Conservation (phyloP, 2,113 vertebrate genomes). For the Ictidomys tridecemlineatus region DNA sequence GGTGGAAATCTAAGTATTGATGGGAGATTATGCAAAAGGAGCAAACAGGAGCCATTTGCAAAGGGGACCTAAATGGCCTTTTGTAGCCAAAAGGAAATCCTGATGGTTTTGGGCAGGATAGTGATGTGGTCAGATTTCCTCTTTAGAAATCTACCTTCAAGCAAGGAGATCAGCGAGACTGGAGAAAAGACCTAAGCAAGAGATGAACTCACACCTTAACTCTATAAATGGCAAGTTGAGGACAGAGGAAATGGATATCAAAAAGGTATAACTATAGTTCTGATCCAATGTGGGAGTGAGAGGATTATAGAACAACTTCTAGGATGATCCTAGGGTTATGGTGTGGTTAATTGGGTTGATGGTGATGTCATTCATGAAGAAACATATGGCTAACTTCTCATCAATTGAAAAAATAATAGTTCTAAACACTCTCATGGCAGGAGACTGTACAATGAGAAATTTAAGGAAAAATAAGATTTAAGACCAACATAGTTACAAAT, state of each 20-base stretch:
- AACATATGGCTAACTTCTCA: conserved; percentile 15
- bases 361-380: background rate
- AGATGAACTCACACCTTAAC: background rate
- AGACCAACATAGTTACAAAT: background rate
- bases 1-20: background rate
- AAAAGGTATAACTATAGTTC: background rate
- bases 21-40: background rate
- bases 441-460: background rate
- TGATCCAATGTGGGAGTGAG: background rate
- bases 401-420: background rate
- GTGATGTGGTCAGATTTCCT: background rate
- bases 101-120: background rate
- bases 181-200: background rate
- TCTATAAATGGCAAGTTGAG: background rate
- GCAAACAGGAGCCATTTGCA: background rate
- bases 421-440: background rate
- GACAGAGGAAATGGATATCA: background rate
- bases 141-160: background rate
- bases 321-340: background rate
- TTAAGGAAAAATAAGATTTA: background rate
- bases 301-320: background rate
- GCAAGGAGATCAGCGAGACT: background rate
- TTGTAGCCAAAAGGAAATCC: background rate
- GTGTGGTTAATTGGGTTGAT: background rate
- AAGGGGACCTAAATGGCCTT: background rate